Conservation (phyloP, 2,113 vertebrate species). For the Talpa occidentalis region DNA sequence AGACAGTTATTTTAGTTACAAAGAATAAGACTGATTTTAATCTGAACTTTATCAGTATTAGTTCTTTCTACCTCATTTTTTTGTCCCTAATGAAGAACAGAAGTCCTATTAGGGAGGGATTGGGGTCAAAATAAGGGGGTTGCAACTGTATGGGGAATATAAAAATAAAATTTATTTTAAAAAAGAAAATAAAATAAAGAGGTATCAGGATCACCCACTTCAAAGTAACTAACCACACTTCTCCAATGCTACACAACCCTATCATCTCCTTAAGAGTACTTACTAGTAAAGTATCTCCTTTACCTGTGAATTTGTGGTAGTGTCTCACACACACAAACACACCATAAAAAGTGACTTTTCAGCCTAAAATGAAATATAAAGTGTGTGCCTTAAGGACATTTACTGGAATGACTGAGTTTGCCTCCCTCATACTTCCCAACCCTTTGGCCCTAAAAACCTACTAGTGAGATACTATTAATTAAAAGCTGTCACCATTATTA, state of each 20-base stretch:
- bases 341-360: background rate
- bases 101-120: constrained; percentile 44
- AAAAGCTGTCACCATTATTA: background rate
- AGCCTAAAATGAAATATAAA: background rate
- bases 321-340: no score
- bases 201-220: background rate
- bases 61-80: background rate
- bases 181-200: no score
- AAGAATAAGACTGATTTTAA: constrained; percentile 39
- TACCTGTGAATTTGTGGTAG: background rate
- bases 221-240: background rate
- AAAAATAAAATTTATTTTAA: no score
- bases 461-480: background rate
- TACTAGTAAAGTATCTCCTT: background rate
- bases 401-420: background rate
- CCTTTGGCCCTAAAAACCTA: background rate
- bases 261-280: background rate
- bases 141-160: no score
- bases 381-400: background rate
- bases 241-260: background rate
- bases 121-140: no score
- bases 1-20: background rate
- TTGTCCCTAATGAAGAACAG: background rate
- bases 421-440: background rate
- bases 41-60: background rate